Evolutionary conservation across 2,113 vertebrate genomes (phyloP).

Genomic region (Erinaceus europaeus): DNA sequence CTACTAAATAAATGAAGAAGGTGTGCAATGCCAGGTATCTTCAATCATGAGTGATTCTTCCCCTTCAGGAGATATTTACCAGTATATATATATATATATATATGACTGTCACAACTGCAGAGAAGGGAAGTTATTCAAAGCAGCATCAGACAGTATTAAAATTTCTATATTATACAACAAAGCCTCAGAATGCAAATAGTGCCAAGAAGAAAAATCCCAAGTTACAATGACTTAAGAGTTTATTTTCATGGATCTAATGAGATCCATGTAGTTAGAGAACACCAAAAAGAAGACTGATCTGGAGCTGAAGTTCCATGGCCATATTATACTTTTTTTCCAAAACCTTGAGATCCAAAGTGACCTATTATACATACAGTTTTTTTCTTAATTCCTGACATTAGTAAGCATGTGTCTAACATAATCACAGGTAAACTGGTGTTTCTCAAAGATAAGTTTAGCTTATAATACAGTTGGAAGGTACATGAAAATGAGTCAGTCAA

Average conservation of each 20-base stretch:
- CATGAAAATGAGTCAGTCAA: too few relatives aligned
- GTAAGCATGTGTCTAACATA: background rate
- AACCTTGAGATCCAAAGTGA: background rate
- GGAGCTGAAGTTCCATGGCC: background rate
- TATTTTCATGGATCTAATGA: background rate
- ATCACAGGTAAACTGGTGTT: too few relatives aligned
- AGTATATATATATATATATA: too few relatives aligned
- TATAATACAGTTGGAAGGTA: too few relatives aligned
- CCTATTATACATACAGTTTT: background rate
- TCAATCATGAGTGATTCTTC: background rate
- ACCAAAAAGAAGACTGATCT: background rate
- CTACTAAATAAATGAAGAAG: background rate
- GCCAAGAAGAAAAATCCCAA: background rate
- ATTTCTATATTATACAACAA: too few relatives aligned
- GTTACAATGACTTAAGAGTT: background rate
- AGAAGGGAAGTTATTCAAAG: too few relatives aligned
- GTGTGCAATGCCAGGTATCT: rapidly evolving
- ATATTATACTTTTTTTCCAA: background rate
- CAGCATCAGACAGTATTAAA: too few relatives aligned
- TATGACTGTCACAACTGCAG: too few relatives aligned
- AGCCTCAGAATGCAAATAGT: too few relatives aligned
- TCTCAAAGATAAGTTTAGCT: too few relatives aligned
- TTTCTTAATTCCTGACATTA: background rate
- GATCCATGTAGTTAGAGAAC: background rate
- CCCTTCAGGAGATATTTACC: background rate